Percentiles rank a stretch among this genome's conserved stretches.
Evolutionary conservation across 2,888 invertebrate species (phyloP).

Genomic region (Diploptera punctata): DNA sequence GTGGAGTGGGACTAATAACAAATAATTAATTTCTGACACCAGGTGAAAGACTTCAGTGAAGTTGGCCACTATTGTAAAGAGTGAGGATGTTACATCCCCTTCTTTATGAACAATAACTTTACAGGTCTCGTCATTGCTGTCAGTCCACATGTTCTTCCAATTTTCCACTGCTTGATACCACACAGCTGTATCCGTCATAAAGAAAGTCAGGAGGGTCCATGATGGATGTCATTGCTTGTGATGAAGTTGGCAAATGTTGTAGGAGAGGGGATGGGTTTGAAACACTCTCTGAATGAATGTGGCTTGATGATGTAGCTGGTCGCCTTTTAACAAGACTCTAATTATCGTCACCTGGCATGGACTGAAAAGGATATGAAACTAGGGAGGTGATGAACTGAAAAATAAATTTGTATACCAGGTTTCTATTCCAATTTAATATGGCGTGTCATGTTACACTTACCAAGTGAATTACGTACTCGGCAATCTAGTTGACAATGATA

Average conservation of each 20-base stretch:
- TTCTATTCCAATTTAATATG: not conserved
- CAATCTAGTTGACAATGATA: too few species aligned
- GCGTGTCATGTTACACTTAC: not conserved
- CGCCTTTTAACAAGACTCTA: constrained; percentile 25
- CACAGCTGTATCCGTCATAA: constrained; percentile 14
- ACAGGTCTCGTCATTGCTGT: not conserved
- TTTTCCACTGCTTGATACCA: not conserved
- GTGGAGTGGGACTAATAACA: too few species aligned
- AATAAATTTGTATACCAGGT: not conserved
- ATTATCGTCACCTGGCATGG: constrained; percentile 20
- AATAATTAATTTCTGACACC: too few species aligned
- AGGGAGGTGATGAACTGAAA: not conserved
- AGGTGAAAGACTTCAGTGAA: too few species aligned
- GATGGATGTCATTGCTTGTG: constrained; percentile 8
- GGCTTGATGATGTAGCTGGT: constrained; percentile 14
- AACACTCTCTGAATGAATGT: constrained; percentile 3
- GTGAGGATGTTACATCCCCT: too few species aligned
- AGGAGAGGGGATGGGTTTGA: too few species aligned
- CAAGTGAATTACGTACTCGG: not conserved
- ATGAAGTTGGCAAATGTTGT: constrained; percentile 25
- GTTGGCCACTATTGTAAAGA: too few species aligned
- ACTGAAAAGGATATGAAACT: not conserved
- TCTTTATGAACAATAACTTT: not conserved
- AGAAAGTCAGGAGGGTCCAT: not conserved
- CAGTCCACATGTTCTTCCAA: constrained; percentile 23